Base-by-base conservation (phyloP, 2,888 invertebrate species). In the Nemapogon koenigi region DNA sequence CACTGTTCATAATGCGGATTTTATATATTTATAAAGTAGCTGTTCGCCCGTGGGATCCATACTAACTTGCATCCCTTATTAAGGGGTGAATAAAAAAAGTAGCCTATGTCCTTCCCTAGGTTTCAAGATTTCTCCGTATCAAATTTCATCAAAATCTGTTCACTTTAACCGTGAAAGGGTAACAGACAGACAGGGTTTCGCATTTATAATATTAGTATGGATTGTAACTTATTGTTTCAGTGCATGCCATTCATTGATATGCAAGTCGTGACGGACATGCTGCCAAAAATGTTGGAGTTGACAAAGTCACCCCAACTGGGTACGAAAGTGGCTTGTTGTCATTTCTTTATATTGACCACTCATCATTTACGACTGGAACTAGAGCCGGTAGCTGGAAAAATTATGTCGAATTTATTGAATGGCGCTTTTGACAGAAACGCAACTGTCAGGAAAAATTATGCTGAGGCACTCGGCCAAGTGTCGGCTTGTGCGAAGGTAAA, bases 351-450 rank as follows among this genome's bases (percentile, higher is more conserved):
- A 28, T 71, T 91, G 42, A 79, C 90, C 17, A 81, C 82, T 7
- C 71, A 76, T 46, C 82, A 83, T 11, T 48, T 85, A 36, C 63
- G 83, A 10, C 57, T 58, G 0, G 83, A 83, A 16, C 54, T 85
- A 48, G 81, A 82, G 17, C 83, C 83, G 0, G 51, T 84, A 1
- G 83, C 82, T 0, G 80, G 83, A 4, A 84, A 83, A 55, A 78
- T 84, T 30, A 69, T 85, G 61, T 60, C 67, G 1, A 65, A 49
- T 7, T 66, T 93, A 38, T 78, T 93, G 26, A 85, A 86, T 47
- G 93, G 94, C 1, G 76, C 94, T 13, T 87, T 88, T 32, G 95
- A 97, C 64, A 83, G 93, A 41, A 95, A 94, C 57, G 76, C 86
- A 1, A 88, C 90, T 0, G 86, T 95, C 1, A 82, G 94, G 50